A percentile compares a stretch with the other conserved stretches of the same genome.
Evolutionary conservation across 1,140 invertebrate genomes (phyloP).

Genomic region (Procambarus virginalis): DNA sequence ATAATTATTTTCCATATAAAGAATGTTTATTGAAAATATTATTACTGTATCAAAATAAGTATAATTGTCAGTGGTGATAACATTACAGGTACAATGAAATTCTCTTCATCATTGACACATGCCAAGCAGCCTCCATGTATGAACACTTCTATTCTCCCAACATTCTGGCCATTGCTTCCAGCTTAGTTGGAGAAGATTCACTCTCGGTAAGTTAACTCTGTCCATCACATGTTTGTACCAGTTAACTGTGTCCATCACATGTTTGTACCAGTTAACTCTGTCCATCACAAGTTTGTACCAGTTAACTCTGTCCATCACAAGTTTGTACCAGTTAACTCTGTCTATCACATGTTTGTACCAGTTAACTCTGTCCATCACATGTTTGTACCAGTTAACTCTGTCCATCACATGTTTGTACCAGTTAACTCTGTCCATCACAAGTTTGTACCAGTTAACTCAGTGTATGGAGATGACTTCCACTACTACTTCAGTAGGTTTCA

Average conservation of each 20-base stretch:
- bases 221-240: not conserved
- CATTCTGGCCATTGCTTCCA: slow-evolving; percentile 96
- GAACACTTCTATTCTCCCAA: slow-evolving; percentile 98
- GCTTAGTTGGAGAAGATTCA: slow-evolving; percentile 98
- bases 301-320: not conserved
- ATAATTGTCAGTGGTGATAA: slow-evolving; percentile 7
- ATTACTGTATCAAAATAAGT: slow-evolving; percentile 33
- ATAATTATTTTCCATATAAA: no score
- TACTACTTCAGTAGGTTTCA: no score
- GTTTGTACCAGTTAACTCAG: no score
- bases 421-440: no score
- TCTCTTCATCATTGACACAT: slow-evolving; percentile 99
- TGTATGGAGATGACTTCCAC: no score
- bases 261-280: no score
- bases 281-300: no score
- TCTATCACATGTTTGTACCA: not conserved
- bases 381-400: slow-evolving; percentile 72
- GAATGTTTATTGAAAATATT: no score
- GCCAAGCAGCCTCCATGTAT: slow-evolving; percentile 99
- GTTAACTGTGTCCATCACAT: no score
- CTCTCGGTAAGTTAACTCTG: slow-evolving; percentile 83
- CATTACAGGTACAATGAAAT: slow-evolving; percentile 93
- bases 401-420: not conserved
- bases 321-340: slow-evolving; percentile 70
- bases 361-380: no score